Base-by-base conservation (phyloP, 2,797 vertebrate genomes). In the Myoxocephalus aenaeus region DNA sequence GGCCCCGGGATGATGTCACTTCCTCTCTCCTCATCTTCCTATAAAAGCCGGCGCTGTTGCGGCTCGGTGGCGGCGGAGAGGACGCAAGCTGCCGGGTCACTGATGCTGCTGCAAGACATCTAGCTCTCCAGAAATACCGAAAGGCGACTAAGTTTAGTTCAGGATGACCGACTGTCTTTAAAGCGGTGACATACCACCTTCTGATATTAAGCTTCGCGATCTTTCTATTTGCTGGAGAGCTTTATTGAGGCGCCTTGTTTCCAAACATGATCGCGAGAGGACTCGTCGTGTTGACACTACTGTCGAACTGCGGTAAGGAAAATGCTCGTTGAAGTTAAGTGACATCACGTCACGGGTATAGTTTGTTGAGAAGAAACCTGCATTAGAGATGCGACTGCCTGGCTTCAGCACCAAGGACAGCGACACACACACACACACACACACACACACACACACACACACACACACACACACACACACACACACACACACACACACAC, bases 401-500 rank as follows among this genome's bases (percentile, higher is more conserved):
- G 54, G 54, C 2, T 87, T 92, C 92, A 94, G 93, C 81, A 95
- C 94, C 94, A 90, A 90, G 94, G 94, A 95, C 94, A 93, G 93
- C 89, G 85, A 48, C 84, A 18, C 18, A 15, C 40, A 42, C 40
- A 42, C 40, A 42, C 4, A 42, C 40, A 14, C 40, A 42, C 36
- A 4, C 34, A 34, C 34, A 8, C 34, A 14, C 40, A 7, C 13
- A 14, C 40, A 42, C 12, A 42, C 13, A 42, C 40, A 5, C 13
- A 50, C 80, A 17, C 75, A 6, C 25, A 27, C 25, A 48, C 84
- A 18, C 18, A 15, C 40, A 42, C 40, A 42, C 40, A 42, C 4
- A 42, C 40, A 14, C 40, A 42, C 36, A 4, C 34, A 34, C 34
- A 8, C 34, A 14, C 40, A 7, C 13, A 14, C 40, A 42, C 12